phyloP scores from a whole-genome alignment of 2,888 invertebrate species.

The Molanna angustata region DNA sequence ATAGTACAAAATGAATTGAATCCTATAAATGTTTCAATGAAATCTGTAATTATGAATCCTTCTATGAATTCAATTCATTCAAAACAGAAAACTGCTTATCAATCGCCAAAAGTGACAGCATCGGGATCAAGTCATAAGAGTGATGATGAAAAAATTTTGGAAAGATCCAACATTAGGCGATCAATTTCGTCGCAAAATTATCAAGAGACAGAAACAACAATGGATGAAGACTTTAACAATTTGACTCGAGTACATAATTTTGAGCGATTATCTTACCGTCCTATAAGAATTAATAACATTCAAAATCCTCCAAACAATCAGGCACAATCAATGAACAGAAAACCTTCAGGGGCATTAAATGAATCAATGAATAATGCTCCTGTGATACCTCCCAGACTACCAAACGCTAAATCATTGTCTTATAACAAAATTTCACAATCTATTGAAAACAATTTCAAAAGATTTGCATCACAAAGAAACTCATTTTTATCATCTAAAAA shows the following conservation, averaged over 20 bases:
- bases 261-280: constrained; percentile 44
- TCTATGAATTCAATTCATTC: no score
- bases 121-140: constrained; percentile 53
- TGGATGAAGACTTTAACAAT: constrained; percentile 20
- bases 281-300: constrained; percentile 41
- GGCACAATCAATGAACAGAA: constrained; percentile 7
- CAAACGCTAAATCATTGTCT: not conserved
- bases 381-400: no score
- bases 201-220: constrained; percentile 49
- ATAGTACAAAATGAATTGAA: no score
- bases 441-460: constrained; percentile 15
- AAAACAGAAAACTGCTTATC: constrained; percentile 6
- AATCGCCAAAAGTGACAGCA: not conserved
- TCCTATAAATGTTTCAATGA: no score
- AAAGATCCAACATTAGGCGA: constrained; percentile 45
- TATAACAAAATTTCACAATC: not conserved
- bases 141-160: constrained; percentile 53
- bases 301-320: constrained; percentile 16
- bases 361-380: constrained; percentile 13
- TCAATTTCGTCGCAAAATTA: constrained; percentile 51
- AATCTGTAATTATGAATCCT: no score
- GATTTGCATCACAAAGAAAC: constrained; percentile 23
- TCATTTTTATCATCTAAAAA: constrained; percentile 12
- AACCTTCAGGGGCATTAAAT: constrained; percentile 37
- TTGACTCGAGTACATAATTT: constrained; percentile 15